Conservation (phyloP, 2,888 invertebrate genomes). For the Boloria euphrosyne region DNA sequence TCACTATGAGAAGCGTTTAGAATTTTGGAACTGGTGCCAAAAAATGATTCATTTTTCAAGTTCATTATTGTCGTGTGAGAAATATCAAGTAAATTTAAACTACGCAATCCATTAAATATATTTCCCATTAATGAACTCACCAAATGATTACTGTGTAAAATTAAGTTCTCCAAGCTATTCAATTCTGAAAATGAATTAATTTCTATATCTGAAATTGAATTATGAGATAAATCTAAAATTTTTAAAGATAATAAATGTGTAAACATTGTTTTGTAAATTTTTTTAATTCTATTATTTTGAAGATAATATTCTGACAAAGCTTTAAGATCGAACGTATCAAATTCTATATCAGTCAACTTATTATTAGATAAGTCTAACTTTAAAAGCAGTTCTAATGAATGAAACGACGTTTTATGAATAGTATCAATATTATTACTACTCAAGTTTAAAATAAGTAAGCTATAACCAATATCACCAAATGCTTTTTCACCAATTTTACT, state of each 20-base stretch:
- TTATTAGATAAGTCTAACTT: constrained; percentile 34
- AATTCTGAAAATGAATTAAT: constrained; percentile 26
- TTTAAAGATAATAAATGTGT: constrained; percentile 17
- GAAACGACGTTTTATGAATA: constrained; percentile 26
- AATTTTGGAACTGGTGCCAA: background rate
- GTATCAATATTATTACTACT: constrained; percentile 28
- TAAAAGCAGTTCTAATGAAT: constrained; percentile 18
- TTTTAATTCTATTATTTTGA: constrained; percentile 29
- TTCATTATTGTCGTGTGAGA: constrained; percentile 19
- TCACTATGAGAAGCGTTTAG: constrained; percentile 27
- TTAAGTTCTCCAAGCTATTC: constrained; percentile 18
- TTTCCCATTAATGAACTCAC: constrained; percentile 16
- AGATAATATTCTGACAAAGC: constrained; percentile 28
- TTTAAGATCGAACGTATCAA: constrained; percentile 28
- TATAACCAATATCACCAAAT: constrained; percentile 22
- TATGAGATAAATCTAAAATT: constrained; percentile 29
- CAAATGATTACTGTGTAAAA: constrained; percentile 23
- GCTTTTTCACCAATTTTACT: constrained; percentile 26
- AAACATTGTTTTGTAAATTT: constrained; percentile 21
- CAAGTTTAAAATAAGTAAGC: constrained; percentile 29
- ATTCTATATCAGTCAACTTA: constrained; percentile 21
- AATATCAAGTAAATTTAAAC: constrained; percentile 14
- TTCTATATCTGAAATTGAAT: constrained; percentile 26
- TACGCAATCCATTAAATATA: constrained; percentile 22
- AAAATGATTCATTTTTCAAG: constrained; percentile 26